Percentiles rank a stretch among this genome's conserved stretches.
Evolutionary conservation across 2,888 invertebrate genomes (phyloP).

Genomic region (Acanthococcus lagerstroemiae): DNA sequence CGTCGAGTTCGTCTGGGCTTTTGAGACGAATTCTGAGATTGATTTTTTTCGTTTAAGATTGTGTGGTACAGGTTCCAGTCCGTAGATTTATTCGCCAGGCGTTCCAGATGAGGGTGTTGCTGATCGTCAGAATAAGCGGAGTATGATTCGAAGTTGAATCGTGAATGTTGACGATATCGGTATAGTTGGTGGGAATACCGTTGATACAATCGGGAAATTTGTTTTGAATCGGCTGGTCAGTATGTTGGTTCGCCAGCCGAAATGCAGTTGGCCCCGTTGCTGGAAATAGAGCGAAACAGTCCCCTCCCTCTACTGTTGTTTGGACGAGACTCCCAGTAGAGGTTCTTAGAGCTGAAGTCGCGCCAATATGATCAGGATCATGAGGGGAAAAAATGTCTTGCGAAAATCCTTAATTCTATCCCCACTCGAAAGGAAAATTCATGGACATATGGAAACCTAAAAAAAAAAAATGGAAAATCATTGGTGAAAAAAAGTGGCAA

Average conservation of each 20-base stretch:
- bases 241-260: neutral
- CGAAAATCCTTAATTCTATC: too few species aligned
- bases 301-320: neutral
- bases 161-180: neutral
- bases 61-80: neutral
- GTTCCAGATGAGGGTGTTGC: neutral
- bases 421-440: too few species aligned
- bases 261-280: neutral
- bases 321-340: neutral
- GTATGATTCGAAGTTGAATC: neutral
- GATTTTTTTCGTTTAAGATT: neutral
- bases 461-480: too few species aligned
- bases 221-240: neutral
- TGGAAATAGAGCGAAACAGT: neutral
- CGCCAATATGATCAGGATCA: too few species aligned
- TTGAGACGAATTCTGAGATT: neutral
- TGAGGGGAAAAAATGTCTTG: too few species aligned
- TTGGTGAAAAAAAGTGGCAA: too few species aligned
- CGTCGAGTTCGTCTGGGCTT: neutral
- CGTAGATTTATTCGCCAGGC: neutral
- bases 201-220: neutral
- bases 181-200: neutral
- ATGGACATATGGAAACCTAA: too few species aligned
- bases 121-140: neutral
- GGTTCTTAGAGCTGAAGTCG: neutral